Evolutionary conservation across 2,888 invertebrate species (phyloP).

Genomic region (Philhelius pedissequus): DNA sequence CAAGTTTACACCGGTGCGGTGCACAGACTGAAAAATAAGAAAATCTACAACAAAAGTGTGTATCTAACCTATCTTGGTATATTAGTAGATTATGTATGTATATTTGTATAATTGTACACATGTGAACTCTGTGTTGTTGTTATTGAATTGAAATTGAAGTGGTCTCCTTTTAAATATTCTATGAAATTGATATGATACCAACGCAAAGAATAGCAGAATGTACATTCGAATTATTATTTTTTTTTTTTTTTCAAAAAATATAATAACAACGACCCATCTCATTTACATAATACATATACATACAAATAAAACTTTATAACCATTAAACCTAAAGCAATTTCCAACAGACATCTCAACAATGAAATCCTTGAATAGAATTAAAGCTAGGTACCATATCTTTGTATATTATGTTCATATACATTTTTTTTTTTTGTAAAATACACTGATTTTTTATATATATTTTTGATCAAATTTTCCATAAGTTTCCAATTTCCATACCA

Average conservation of each 20-base stretch:
- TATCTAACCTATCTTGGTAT: no score
- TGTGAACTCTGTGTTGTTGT: neutral
- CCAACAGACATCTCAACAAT: constrained; percentile 39
- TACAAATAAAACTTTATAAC: neutral
- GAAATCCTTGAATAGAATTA: constrained; percentile 11
- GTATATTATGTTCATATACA: no score
- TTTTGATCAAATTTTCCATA: constrained; percentile 48
- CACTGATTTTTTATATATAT: constrained; percentile 47
- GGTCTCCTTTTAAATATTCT: constrained; percentile 32
- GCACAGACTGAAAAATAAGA: no score
- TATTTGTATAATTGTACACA: no score
- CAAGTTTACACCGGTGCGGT: no score
- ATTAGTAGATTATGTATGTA: no score
- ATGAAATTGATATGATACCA: constrained; percentile 26
- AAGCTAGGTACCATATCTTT: neutral
- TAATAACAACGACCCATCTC: constrained; percentile 16
- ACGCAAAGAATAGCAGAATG: neutral
- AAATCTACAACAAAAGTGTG: no score
- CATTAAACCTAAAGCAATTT: constrained; percentile 26
- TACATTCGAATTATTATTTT: neutral
- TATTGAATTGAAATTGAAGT: constrained; percentile 15
- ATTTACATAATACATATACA: no score
- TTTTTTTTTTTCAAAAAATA: neutral
- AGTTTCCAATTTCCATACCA: constrained; percentile 46
- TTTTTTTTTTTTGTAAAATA: constrained; percentile 20